Base-by-base conservation (phyloP, 1,140 invertebrate genomes). In the Polyergus mexicanus region DNA sequence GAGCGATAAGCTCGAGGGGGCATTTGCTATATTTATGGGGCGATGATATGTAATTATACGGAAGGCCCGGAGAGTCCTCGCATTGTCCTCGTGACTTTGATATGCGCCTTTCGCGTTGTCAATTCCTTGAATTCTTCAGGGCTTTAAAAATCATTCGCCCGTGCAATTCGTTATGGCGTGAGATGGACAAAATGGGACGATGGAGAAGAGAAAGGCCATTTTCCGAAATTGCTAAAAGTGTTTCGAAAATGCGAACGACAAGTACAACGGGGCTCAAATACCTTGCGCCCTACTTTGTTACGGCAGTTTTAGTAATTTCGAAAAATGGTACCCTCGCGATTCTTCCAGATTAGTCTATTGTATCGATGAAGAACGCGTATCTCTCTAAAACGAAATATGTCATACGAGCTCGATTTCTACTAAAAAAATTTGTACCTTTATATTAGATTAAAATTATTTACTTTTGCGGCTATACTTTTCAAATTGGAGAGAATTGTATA, bases 21-120 rank as follows among this genome's bases (percentile, higher is more conserved):
- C 35, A n/a, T 41, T 16, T 63, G 28, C 22, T 44, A 47, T 81
- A 81, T 81, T 81, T 72, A 60, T 47, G 78, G 77, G n/a, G 25
- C 65, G 63, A 54, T 63, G 65, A 78, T 81, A 72, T 22, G 47
- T 35, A 80, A 80, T 80, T 80, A 80, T 78, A 44, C 28, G 60
- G 75, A 78, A 69, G 74, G 78, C 54, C 54, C 16, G 69, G 51
- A 51, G 41, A 69, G 66, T 16, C 35, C n/a, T n/a, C 13, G 32
- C 47, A 51, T 51, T 41, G 66, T 72, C 68, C 32, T 51, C 71
- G 51, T n/a, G 62, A 11, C 32, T 13, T 2, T 32, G 32, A 32
- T 32, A 32, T 32, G 35, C 13, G n/a, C 38, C 58, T 25, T 58
- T 51, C 10, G 38, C 78, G 41, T 74, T 74, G 54, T 44, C 66